A percentile compares a stretch with the other conserved stretches of the same genome.
These are phyloP conservation scores for Xenentodon cancila DNA, from an alignment of 2,797 vertebrate genomes.

Conservation along the genomic window DNA sequence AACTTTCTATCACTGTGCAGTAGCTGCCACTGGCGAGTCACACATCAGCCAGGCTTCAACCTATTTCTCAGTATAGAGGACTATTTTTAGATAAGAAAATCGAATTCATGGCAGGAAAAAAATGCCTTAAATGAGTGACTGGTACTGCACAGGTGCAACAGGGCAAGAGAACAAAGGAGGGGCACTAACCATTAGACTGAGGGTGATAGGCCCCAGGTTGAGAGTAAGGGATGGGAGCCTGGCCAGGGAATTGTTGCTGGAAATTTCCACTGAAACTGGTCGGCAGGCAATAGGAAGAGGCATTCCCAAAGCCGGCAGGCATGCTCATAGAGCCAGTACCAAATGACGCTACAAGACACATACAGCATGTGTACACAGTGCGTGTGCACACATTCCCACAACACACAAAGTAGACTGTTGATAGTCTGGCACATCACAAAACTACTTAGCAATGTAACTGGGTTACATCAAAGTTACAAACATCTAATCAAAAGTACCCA, in stretches of 20 bases:
- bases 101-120: constrained; percentile 1
- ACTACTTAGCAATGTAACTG: constrained; percentile 51
- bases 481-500: constrained; percentile 2
- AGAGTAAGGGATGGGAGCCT: constrained; percentile 90
- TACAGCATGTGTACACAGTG: constrained; percentile 46
- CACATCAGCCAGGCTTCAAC: constrained; percentile 5
- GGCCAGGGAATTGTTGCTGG: constrained; percentile 92
- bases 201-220: constrained; percentile 92
- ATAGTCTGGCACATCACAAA: constrained; percentile 42
- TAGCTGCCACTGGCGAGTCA: constrained; percentile 35
- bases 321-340: constrained; percentile 98
- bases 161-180: constrained; percentile 36
- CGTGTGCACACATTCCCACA: constrained; percentile 34
- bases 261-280: constrained; percentile 98
- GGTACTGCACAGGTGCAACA: constrained; percentile 48
- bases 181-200: constrained; percentile 93
- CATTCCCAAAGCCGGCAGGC: constrained; percentile 94
- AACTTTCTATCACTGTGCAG: constrained; percentile 55
- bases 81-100: background rate
- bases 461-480: constrained; percentile 50
- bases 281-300: constrained; percentile 94
- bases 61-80: background rate
- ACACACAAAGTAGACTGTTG: constrained; percentile 45
- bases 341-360: constrained; percentile 86
- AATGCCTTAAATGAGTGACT: constrained; percentile 18